These are phyloP conservation scores for Catocala sponsa DNA, from an alignment of 2,888 invertebrate genomes.

Conservation along the genomic window DNA sequence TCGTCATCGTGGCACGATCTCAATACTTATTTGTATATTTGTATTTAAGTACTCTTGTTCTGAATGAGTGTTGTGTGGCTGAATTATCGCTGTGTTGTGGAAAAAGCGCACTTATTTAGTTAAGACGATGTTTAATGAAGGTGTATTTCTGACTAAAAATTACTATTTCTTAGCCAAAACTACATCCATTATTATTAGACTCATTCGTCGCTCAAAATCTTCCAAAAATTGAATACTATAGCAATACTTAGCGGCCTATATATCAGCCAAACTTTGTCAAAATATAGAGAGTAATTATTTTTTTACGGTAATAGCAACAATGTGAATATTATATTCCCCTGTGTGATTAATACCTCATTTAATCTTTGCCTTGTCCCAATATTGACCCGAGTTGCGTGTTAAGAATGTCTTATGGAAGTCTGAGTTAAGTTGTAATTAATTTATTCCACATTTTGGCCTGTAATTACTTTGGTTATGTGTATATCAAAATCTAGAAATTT, in stretches of 20 bases:
- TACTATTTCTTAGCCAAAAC: neutral
- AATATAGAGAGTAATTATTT: slow-evolving; percentile 20
- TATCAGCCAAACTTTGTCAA: slow-evolving; percentile 21
- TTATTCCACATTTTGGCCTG: slow-evolving; percentile 29
- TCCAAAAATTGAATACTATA: slow-evolving; percentile 2
- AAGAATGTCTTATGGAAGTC: slow-evolving; percentile 44
- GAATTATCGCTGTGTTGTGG: slow-evolving; percentile 45
- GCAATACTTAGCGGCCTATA: slow-evolving; percentile 23
- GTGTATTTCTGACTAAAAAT: neutral
- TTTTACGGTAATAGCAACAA: slow-evolving; percentile 13
- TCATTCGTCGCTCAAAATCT: neutral
- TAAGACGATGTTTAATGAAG: neutral
- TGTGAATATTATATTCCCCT: neutral
- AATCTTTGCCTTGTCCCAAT: slow-evolving; percentile 33
- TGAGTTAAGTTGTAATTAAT: slow-evolving; percentile 30
- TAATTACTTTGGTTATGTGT: slow-evolving; percentile 10
- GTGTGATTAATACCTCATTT: slow-evolving; percentile 9
- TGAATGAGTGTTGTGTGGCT: slow-evolving; percentile 56
- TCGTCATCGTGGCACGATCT: slow-evolving; percentile 82
- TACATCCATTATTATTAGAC: neutral
- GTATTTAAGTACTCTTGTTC: slow-evolving; percentile 68
- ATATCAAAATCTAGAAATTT: neutral
- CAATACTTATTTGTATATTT: slow-evolving; percentile 73
- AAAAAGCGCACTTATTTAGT: slow-evolving; percentile 24
- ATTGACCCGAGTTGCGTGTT: slow-evolving; percentile 46